These are phyloP conservation scores for Eidolon dupreanum DNA, from an alignment of 2,797 vertebrate species.

Conservation along the genomic window DNA sequence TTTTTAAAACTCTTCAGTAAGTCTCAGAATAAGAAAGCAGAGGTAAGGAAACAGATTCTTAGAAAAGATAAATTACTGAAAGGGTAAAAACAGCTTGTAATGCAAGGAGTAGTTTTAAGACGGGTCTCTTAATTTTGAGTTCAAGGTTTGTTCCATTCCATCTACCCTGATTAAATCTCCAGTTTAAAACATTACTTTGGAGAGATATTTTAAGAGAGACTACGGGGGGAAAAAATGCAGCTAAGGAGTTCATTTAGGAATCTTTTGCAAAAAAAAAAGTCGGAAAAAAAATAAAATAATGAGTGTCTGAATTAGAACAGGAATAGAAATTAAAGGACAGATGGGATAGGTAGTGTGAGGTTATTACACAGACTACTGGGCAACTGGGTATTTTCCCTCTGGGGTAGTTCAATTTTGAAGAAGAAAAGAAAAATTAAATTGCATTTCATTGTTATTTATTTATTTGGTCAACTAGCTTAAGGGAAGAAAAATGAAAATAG, in stretches of 20 bases:
- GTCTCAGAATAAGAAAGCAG: neutral
- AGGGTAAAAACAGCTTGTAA: neutral
- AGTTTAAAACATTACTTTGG: constrained; percentile 25
- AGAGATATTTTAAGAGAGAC: constrained; percentile 4
- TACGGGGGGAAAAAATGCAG: neutral
- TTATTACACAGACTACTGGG: constrained; percentile 54
- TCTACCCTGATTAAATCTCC: neutral
- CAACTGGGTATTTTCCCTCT: constrained; percentile 45
- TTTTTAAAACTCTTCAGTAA: neutral
- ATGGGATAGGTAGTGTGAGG: neutral
- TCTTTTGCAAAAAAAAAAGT: neutral
- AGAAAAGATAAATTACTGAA: neutral
- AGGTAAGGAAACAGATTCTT: neutral
- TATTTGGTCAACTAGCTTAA: constrained; percentile 63
- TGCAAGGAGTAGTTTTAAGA: neutral
- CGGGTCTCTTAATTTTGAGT: neutral
- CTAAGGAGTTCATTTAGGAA: neutral
- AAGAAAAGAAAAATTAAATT: constrained; percentile 55
- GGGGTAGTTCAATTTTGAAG: constrained; percentile 41
- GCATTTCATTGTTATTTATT: constrained; percentile 65
- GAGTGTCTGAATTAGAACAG: neutral
- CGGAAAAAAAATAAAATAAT: neutral
- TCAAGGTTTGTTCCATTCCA: neutral
- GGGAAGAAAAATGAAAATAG: constrained; percentile 64
- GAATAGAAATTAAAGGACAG: constrained; percentile 16